Evolutionary conservation across 2,888 invertebrate species (phyloP).

Genomic region (Chloroclystis v-ata): DNA sequence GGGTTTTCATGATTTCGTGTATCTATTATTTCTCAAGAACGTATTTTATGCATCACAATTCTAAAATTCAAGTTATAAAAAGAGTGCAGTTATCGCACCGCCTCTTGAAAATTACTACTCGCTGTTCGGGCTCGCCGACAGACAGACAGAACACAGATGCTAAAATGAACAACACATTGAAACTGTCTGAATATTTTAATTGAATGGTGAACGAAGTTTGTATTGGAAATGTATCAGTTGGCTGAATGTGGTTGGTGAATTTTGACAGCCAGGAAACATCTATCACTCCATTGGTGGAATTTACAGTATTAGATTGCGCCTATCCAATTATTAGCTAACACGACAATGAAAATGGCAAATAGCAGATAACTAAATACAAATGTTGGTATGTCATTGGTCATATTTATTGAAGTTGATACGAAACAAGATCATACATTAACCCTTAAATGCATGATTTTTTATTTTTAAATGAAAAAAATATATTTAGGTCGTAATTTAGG

Average conservation of each 20-base stretch:
- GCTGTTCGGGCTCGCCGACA: too few relatives aligned
- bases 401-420: too few relatives aligned
- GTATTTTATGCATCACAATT: slow-evolving; percentile 15
- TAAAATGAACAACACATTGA: not conserved
- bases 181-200: too few relatives aligned
- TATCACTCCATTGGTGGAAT: slow-evolving; percentile 16
- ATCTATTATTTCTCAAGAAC: slow-evolving; percentile 9
- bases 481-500: too few relatives aligned
- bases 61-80: not conserved
- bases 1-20: slow-evolving; percentile 56
- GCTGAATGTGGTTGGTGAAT: not conserved
- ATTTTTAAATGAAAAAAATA: too few relatives aligned
- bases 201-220: slow-evolving; percentile 8
- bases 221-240: not conserved
- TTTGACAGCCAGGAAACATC: not conserved
- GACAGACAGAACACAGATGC: not conserved
- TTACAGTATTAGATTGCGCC: not conserved
- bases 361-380: slow-evolving; percentile 51
- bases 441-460: too few relatives aligned
- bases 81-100: too few relatives aligned
- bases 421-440: too few relatives aligned
- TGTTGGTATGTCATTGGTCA: slow-evolving; percentile 58
- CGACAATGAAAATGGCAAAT: slow-evolving; percentile 52
- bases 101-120: too few relatives aligned
- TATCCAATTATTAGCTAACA: slow-evolving; percentile 47